Evolutionary conservation across 2,113 vertebrate species (phyloP), one percentile per base, ranked within the genome.

Genomic region (Mugil cephalus): DNA sequence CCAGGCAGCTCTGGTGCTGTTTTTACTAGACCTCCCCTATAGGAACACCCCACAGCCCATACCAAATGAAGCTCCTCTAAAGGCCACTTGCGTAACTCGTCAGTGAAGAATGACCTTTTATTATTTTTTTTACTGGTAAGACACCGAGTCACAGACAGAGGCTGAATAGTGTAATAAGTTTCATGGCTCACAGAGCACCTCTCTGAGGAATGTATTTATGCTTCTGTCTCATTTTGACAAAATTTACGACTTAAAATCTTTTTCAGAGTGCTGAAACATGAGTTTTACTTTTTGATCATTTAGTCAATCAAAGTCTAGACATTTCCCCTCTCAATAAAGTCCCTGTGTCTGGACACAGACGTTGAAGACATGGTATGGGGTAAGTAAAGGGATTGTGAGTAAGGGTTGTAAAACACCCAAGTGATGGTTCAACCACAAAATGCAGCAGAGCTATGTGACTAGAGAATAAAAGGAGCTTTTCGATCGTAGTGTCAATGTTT

Each of bases 51-150:
- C 78, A 71, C 58, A 59, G 34, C 55, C 78, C 82, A 80, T 73
- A 85, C 86, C 71, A 86, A 89, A 87, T 74, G 76, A 88, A 88
- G 75, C 83, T 79, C 55, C 67, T 69, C 63, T 85, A 91, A 93
- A 93, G 90, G 88, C 86, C 90, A 82, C 85, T 89, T 83, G 87
- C 78, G 88, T 91, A 91, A 87, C 84, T 92, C 85, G 80, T 80
- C 69, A 74, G 71, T 72, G 81, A 79, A 55, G 65, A 70, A 59
- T 90, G 89, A 92, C 91, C 89, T 93, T 93, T 92, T 70, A 40
- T 38, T 39, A 47, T 67, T 64, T 69, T 75, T 51, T 67, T 59
- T 68, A 71, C 47, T 79, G 19, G 46, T 84, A 55, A 13, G 43
- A 87, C 75, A 82, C 73, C 14, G 30, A 79, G 66, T 63, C 70